A percentile compares a stretch with the other conserved stretches of the same genome.
phyloP scores from a whole-genome alignment of 2,797 vertebrate species.

The Moxostoma hubbsi region DNA sequence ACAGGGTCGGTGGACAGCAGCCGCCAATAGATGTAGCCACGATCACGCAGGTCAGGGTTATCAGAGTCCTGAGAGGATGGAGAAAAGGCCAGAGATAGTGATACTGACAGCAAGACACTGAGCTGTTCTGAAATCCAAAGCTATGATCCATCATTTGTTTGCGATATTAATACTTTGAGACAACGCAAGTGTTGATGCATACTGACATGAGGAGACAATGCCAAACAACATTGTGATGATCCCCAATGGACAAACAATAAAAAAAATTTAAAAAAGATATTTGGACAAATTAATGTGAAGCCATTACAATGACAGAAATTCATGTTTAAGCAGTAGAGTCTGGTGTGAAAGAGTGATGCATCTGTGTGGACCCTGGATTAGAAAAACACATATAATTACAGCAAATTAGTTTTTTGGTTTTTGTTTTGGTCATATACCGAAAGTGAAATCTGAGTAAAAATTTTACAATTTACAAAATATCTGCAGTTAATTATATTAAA shows the following conservation, averaged over 20 bases:
- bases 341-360: not conserved
- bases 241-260: not conserved
- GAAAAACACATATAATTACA: no score
- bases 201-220: no score
- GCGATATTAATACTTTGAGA: not conserved
- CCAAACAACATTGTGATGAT: no score
- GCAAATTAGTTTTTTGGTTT: no score
- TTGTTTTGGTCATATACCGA: no score
- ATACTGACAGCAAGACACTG: constrained; percentile 17
- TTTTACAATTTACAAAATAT: no score
- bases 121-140: not conserved
- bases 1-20: constrained; percentile 96
- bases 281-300: not conserved
- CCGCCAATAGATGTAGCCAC: constrained; percentile 98
- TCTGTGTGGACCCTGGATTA: not conserved
- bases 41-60: constrained; percentile 95
- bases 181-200: no score
- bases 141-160: not conserved
- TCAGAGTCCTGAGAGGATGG: constrained; percentile 87
- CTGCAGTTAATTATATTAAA: no score
- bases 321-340: not conserved
- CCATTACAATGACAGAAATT: not conserved
- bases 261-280: not conserved
- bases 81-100: not conserved
- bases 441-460: no score